A percentile compares a stretch with the other conserved stretches of the same genome.
Evolutionary conservation across 2,888 invertebrate species (phyloP).

Genomic region (Lumbricus terrestris): DNA sequence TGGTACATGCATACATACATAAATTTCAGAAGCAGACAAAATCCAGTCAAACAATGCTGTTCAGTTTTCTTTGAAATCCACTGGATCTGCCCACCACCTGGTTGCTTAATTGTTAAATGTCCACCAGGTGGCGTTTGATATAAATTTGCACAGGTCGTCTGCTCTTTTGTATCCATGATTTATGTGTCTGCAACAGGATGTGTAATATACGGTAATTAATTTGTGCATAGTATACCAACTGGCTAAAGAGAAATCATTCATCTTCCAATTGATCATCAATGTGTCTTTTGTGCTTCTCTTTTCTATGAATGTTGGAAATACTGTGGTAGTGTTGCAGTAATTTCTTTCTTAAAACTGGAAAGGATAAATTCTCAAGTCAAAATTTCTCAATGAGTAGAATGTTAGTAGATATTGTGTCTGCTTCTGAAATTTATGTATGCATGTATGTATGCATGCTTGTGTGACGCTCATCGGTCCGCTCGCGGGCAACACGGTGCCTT

Average conservation of each 20-base stretch:
- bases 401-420: no score
- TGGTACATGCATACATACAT: no score
- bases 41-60: no score
- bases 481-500: no score
- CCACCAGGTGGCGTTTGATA: background rate
- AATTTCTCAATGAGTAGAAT: background rate
- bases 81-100: no score
- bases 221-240: background rate
- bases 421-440: no score
- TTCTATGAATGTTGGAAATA: background rate
- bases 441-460: no score
- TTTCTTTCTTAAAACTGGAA: background rate
- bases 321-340: background rate
- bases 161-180: background rate
- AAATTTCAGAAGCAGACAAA: no score
- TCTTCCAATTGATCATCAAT: no score
- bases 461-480: no score
- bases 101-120: background rate
- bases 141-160: background rate
- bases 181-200: background rate
- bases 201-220: background rate
- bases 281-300: background rate
- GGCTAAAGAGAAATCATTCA: background rate
- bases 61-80: no score
- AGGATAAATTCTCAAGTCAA: background rate